These are phyloP conservation scores for Sesia bembeciformis DNA, from an alignment of 2,888 invertebrate species.

Conservation along the genomic window DNA sequence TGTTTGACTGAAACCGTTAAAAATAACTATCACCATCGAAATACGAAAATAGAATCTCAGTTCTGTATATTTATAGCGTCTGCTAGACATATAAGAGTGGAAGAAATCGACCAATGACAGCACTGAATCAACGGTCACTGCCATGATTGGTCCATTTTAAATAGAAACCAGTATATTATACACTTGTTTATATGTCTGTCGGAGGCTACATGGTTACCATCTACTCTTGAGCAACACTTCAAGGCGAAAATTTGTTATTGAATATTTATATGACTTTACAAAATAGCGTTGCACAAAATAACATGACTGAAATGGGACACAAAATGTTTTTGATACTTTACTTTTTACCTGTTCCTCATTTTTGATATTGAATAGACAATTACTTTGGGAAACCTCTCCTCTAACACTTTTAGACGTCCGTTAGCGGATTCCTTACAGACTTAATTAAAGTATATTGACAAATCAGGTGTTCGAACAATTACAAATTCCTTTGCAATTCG, in stretches of 20 bases:
- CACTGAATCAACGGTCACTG: conserved; percentile 64
- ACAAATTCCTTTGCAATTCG: no score
- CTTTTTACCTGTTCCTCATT: conserved; percentile 61
- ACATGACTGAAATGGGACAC: conserved; percentile 72
- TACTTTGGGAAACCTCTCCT: conserved; percentile 48
- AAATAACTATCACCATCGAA: conserved; percentile 13
- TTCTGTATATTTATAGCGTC: conserved; percentile 53
- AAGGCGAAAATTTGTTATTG: conserved; percentile 59
- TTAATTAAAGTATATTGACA: no score
- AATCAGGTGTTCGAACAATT: no score
- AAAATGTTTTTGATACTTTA: conserved; percentile 70
- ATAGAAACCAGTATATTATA: conserved; percentile 54
- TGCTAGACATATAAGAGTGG: conserved; percentile 66
- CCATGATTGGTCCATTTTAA: conserved; percentile 72
- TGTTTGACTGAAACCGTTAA: no score
- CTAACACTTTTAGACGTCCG: conserved; percentile 15
- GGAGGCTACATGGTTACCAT: conserved; percentile 64
- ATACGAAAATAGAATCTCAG: conserved; percentile 57
- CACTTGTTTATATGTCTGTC: conserved; percentile 72
- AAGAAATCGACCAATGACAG: conserved; percentile 70
- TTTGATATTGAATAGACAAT: conserved; percentile 40
- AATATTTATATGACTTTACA: conserved; percentile 38
- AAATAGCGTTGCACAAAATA: conserved; percentile 67
- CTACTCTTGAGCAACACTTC: conserved; percentile 72
- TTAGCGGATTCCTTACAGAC: background rate